Conservation (phyloP, 2,113 vertebrate species). For the Salvelinus namaycush region DNA sequence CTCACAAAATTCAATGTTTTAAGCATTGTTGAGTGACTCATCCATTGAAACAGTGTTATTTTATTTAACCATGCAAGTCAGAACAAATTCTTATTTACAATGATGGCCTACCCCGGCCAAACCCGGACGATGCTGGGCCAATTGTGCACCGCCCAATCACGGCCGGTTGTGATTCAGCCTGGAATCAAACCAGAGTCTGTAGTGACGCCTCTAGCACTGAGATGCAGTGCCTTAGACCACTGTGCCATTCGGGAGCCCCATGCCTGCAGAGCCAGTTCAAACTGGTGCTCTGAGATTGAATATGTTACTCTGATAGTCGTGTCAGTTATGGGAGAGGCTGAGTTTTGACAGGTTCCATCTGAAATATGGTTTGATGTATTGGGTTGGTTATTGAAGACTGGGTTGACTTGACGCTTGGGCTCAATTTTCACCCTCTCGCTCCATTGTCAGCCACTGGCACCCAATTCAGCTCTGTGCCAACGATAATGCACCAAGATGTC, state of each 20-base stretch:
- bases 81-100: no score
- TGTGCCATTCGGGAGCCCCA: no score
- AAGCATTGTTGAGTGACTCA: slow-evolving; percentile 23
- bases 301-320: slow-evolving; percentile 22
- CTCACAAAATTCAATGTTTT: slow-evolving; percentile 19
- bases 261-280: background rate
- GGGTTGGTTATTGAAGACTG: slow-evolving; percentile 40
- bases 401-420: slow-evolving; percentile 44
- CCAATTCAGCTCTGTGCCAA: slow-evolving; percentile 26
- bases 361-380: slow-evolving; percentile 46
- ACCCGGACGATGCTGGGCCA: no score
- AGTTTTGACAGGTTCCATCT: slow-evolving; percentile 25
- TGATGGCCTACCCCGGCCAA: no score
- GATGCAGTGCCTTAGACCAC: no score
- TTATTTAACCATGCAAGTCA: no score
- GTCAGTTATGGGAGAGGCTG: slow-evolving; percentile 5
- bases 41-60: slow-evolving; percentile 25
- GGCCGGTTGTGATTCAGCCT: no score
- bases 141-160: no score
- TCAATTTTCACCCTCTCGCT: slow-evolving; percentile 63
- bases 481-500: slow-evolving; percentile 9
- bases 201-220: no score
- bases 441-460: slow-evolving; percentile 44
- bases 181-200: no score
- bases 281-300: slow-evolving; percentile 22